A percentile compares a stretch with the other conserved stretches of the same genome.
Evolutionary conservation across 2,797 vertebrate genomes (phyloP).

Genomic region (Malurus splendens): DNA sequence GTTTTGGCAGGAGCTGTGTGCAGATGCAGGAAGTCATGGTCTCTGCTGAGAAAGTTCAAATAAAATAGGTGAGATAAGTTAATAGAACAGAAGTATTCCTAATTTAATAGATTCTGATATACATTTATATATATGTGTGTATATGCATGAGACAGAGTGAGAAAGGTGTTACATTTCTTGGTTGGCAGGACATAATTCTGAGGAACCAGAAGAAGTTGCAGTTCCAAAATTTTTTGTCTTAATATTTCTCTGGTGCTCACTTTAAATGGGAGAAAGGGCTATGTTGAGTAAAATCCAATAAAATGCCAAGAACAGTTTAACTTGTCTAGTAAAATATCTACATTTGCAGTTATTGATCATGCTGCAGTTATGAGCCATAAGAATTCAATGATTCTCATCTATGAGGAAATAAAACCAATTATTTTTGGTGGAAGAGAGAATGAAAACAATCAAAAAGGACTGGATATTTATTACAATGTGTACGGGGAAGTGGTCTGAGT

Average conservation of each 20-base stretch:
- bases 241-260: not conserved
- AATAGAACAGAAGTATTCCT: not conserved
- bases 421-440: not conserved
- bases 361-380: not conserved
- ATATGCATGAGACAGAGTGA: not conserved
- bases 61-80: not conserved
- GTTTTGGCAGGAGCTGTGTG: not conserved
- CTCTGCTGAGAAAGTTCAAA: not conserved
- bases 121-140: rapidly evolving
- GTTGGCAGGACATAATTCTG: not conserved
- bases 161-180: not conserved
- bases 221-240: not conserved
- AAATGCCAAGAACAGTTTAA: not conserved
- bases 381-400: not conserved
- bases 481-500: not conserved
- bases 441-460: not conserved
- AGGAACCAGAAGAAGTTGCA: not conserved
- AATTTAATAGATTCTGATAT: not conserved
- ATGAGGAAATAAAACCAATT: not conserved
- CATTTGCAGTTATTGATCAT: not conserved
- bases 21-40: not conserved
- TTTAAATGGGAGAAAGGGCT: not conserved
- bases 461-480: not conserved
- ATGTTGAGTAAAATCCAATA: not conserved
- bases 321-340: not conserved